Conservation (phyloP, 2,113 vertebrate species). For the Thamnophis sirtalis region DNA sequence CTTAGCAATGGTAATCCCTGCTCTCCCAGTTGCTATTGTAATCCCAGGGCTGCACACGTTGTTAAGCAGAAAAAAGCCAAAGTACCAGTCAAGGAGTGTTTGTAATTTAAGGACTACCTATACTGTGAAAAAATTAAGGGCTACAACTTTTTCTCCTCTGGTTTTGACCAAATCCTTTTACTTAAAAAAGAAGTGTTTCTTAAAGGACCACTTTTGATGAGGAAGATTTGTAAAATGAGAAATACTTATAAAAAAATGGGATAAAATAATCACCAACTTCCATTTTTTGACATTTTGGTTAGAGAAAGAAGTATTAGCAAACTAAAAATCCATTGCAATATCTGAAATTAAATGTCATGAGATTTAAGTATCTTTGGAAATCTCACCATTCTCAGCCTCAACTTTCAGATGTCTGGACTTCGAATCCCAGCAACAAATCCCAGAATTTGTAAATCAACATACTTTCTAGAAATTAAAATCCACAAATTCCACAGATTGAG, state of each 20-base stretch:
- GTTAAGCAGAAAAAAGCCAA: not conserved
- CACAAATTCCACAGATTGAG: not conserved
- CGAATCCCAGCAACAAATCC: not conserved
- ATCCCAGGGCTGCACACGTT: not conserved
- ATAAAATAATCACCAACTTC: not conserved
- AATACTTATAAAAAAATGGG: not conserved
- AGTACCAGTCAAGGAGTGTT: not conserved
- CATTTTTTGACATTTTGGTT: not conserved
- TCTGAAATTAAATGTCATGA: not conserved
- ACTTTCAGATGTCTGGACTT: not conserved
- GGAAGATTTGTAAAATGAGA: not conserved
- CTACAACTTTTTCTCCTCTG: not conserved
- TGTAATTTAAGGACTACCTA: not conserved
- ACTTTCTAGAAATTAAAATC: not conserved
- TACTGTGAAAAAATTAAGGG: not conserved
- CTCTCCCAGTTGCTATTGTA: not conserved
- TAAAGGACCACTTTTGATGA: not conserved
- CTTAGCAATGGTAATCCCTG: not conserved
- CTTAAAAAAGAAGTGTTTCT: not conserved
- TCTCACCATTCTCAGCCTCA: not conserved
- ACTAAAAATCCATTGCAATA: not conserved
- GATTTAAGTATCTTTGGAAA: not conserved
- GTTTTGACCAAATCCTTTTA: not conserved
- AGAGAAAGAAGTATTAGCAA: not conserved
- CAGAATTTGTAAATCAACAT: not conserved